phyloP scores from a whole-genome alignment of 2,113 vertebrate species.

The Tympanuchus pallidicinctus region DNA sequence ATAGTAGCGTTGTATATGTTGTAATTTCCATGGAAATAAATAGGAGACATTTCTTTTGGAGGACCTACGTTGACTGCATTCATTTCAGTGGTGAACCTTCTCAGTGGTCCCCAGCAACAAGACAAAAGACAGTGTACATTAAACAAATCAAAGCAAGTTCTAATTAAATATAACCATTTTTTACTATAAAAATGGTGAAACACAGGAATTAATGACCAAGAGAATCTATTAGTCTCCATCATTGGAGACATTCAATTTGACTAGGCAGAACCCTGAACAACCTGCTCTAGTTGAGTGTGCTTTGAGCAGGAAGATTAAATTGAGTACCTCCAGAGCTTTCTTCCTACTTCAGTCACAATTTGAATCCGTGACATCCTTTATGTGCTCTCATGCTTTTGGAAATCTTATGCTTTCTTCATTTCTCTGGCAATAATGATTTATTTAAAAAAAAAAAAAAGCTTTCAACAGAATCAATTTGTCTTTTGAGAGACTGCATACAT shows the following conservation, averaged over 20 bases:
- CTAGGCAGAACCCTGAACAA: accelerated
- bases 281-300: accelerated
- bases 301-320: background rate
- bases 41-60: too few relatives aligned
- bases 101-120: background rate
- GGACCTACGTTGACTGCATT: background rate
- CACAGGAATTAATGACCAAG: background rate
- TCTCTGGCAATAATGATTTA: background rate
- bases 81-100: background rate
- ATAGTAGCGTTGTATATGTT: too few relatives aligned
- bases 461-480: background rate
- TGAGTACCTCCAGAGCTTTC: background rate
- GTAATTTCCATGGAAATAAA: too few relatives aligned
- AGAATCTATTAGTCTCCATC: background rate
- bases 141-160: background rate
- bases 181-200: background rate
- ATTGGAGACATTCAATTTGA: accelerated
- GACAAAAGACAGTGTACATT: background rate
- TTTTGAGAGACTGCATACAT: background rate
- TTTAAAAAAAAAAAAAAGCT: background rate
- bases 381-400: background rate
- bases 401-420: background rate
- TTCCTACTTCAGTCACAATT: background rate
- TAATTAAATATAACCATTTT: background rate
- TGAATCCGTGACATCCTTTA: background rate